A percentile compares a stretch with the other conserved stretches of the same genome.
These are phyloP conservation scores for Tenthredo livida DNA, from an alignment of 2,888 invertebrate genomes.

Conservation along the genomic window DNA sequence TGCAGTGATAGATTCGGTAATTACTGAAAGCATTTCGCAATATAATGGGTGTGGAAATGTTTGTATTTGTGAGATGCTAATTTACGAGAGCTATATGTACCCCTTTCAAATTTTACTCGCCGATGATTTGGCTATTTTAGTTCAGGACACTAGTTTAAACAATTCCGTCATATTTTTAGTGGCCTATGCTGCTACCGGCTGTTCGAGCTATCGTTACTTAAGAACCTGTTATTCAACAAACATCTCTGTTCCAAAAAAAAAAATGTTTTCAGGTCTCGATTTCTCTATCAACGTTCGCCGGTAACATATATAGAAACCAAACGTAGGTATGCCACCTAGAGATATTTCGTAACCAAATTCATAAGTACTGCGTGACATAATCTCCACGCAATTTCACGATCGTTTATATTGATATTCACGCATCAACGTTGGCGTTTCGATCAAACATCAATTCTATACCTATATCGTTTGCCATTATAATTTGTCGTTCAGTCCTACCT, in stretches of 20 bases:
- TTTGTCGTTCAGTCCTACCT: background rate
- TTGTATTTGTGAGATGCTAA: background rate
- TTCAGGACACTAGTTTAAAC: background rate
- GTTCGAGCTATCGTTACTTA: background rate
- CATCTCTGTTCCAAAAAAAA: conserved; percentile 31
- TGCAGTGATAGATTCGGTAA: background rate
- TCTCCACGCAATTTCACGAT: background rate
- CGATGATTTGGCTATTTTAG: background rate
- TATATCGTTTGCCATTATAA: no score
- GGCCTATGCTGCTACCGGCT: background rate
- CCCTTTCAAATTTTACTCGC: background rate
- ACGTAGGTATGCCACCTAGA: background rate
- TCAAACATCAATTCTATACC: background rate
- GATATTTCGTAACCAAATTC: conserved; percentile 45
- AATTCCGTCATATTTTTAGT: background rate
- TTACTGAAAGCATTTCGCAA: conserved; percentile 3
- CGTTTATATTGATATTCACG: background rate
- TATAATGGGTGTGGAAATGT: conserved; percentile 15
- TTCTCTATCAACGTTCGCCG: conserved; percentile 44
- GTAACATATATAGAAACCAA: background rate
- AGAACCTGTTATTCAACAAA: conserved; percentile 42
- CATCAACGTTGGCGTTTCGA: background rate
- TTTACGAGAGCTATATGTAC: background rate
- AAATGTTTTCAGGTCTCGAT: conserved; percentile 39
- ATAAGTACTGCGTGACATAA: conserved; percentile 39